phyloP scores from a whole-genome alignment of 2,888 invertebrate genomes.

The Dione vanillae region DNA sequence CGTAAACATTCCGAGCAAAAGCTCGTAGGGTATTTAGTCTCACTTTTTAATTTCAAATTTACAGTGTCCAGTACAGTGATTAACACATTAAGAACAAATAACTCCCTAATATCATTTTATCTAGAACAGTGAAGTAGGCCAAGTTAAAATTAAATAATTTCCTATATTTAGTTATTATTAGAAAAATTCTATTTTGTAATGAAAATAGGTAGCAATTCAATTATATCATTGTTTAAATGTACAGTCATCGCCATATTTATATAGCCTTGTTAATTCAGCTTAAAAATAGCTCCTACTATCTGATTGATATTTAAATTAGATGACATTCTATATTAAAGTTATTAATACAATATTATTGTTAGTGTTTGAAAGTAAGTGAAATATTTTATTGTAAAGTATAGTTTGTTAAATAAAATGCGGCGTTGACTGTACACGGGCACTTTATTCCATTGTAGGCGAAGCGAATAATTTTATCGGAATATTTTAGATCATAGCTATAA shows the following conservation, averaged over 20 bases:
- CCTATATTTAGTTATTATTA: conserved; percentile 38
- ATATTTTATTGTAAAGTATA: conserved; percentile 10
- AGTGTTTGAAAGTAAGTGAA: neutral
- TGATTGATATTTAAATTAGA: conserved; percentile 6
- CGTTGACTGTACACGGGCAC: conserved; percentile 69
- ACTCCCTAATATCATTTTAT: neutral
- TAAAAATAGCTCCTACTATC: conserved; percentile 3
- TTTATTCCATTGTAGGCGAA: conserved; percentile 66
- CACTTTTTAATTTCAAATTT: neutral
- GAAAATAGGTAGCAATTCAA: conserved; percentile 23
- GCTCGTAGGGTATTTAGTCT: too few species aligned
- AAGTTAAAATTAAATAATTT: conserved; percentile 20
- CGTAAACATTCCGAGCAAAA: too few species aligned
- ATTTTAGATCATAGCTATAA: conserved; percentile 48
- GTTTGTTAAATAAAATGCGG: conserved; percentile 9
- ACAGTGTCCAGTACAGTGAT: neutral
- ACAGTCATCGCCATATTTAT: conserved; percentile 26
- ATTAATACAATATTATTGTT: conserved; percentile 11
- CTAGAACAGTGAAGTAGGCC: neutral
- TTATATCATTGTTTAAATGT: conserved; percentile 26
- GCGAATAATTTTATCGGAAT: conserved; percentile 62
- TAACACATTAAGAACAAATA: too few species aligned
- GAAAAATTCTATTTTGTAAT: conserved; percentile 22
- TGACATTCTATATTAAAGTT: conserved; percentile 9
- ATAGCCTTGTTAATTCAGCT: neutral